phyloP scores from a whole-genome alignment of 1,140 invertebrate species.

The Cydia fagiglandana region DNA sequence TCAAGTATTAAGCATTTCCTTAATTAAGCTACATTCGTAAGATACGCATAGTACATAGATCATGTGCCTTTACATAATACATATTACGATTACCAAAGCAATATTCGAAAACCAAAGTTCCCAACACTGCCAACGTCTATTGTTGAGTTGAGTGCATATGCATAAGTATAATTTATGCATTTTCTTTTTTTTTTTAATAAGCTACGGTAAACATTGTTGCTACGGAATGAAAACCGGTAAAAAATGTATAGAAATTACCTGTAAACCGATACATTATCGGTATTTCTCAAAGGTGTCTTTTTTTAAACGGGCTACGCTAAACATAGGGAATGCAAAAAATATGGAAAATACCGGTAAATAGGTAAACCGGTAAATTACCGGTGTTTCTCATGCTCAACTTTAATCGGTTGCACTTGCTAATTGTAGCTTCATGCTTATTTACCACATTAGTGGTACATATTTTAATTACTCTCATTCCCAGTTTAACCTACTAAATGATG shows the following conservation, averaged over 20 bases:
- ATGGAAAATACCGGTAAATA: too few species aligned
- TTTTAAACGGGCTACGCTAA: not conserved
- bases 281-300: not conserved
- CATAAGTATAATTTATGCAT: not conserved
- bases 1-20: not conserved
- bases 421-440: not conserved
- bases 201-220: not conserved
- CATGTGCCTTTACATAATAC: constrained; percentile 7
- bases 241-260: too few species aligned
- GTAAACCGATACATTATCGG: too few species aligned
- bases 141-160: not conserved
- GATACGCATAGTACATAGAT: not conserved
- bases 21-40: not conserved
- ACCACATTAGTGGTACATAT: not conserved
- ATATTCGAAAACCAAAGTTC: constrained; percentile 4
- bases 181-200: not conserved
- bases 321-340: not conserved
- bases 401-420: too few species aligned
- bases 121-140: not conserved
- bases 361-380: too few species aligned
- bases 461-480: not conserved
- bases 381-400: too few species aligned
- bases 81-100: constrained; percentile 1
- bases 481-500: not conserved
- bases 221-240: too few species aligned